Percentiles rank a stretch among this genome's conserved stretches.
These are phyloP conservation scores for Psittacula cyanocephala DNA, from an alignment of 2,113 vertebrate genomes.

Conservation along the genomic window DNA sequence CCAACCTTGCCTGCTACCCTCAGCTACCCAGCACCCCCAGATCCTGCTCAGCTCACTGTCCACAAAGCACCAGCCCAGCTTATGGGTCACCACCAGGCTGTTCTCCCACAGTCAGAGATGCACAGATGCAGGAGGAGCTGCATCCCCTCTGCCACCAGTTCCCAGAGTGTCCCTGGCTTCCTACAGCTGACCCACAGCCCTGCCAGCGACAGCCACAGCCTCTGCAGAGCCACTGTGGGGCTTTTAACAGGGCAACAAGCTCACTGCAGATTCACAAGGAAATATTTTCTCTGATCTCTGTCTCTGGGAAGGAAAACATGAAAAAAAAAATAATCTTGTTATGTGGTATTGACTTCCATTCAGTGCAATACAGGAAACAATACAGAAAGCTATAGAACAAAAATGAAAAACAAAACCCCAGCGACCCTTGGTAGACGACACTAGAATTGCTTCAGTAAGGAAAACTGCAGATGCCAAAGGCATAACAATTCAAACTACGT, in stretches of 20 bases:
- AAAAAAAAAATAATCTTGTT: background rate
- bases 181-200: background rate
- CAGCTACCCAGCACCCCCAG: background rate
- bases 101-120: background rate
- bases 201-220: background rate
- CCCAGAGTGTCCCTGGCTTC: background rate
- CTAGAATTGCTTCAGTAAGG: background rate
- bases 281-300: background rate
- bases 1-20: background rate
- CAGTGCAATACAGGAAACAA: background rate
- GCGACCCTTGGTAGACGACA: background rate
- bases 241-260: background rate
- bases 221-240: rapidly evolving
- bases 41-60: background rate
- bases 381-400: background rate
- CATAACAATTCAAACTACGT: background rate
- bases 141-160: rapidly evolving
- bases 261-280: background rate
- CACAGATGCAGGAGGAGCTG: background rate
- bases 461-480: background rate
- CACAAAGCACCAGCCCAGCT: background rate
- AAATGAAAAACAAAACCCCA: conserved; percentile 10
- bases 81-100: rapidly evolving
- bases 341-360: background rate
- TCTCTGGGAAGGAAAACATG: background rate